phyloP scores from a whole-genome alignment of 2,888 invertebrate species.

The Megaustenia siamemsis region DNA sequence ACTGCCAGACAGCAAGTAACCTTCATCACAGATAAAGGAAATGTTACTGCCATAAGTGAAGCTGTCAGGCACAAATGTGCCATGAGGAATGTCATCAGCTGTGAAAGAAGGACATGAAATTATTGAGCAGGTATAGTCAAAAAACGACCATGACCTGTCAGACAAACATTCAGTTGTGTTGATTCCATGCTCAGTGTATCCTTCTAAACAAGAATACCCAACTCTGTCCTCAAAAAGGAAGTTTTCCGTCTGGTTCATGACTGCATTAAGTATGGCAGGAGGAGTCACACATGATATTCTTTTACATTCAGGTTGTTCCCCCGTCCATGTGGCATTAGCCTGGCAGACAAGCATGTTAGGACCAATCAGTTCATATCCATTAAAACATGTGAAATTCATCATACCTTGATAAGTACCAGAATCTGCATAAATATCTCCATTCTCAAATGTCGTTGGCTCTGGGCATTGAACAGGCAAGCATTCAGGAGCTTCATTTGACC shows the following conservation, averaged over 20 bases:
- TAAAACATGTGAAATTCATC: constrained; percentile 61
- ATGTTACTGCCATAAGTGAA: constrained; percentile 56
- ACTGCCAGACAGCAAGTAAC: constrained; percentile 67
- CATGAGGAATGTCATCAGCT: constrained; percentile 32
- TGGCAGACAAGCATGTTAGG: constrained; percentile 86
- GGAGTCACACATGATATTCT: constrained; percentile 65
- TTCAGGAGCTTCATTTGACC: constrained; percentile 68
- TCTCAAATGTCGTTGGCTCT: constrained; percentile 69
- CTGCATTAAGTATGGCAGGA: constrained; percentile 69
- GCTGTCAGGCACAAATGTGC: constrained; percentile 36
- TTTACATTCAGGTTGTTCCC: constrained; percentile 68
- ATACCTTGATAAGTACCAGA: constrained; percentile 67
- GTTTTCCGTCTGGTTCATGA: constrained; percentile 39
- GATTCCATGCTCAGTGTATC: constrained; percentile 69
- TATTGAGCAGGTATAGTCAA: constrained; percentile 39
- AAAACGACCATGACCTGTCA: constrained; percentile 68
- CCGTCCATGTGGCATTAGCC: constrained; percentile 75
- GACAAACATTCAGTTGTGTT: constrained; percentile 66
- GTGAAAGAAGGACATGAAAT: constrained; percentile 35
- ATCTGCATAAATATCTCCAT: constrained; percentile 74
- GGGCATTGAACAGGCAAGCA: constrained; percentile 68
- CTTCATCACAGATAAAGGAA: constrained; percentile 63
- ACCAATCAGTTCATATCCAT: constrained; percentile 89
- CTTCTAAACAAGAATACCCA: constrained; percentile 64
- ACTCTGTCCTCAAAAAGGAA: constrained; percentile 48